These are phyloP conservation scores for Thinocorus orbignyianus DNA, from an alignment of 2,113 vertebrate species.

Conservation along the genomic window DNA sequence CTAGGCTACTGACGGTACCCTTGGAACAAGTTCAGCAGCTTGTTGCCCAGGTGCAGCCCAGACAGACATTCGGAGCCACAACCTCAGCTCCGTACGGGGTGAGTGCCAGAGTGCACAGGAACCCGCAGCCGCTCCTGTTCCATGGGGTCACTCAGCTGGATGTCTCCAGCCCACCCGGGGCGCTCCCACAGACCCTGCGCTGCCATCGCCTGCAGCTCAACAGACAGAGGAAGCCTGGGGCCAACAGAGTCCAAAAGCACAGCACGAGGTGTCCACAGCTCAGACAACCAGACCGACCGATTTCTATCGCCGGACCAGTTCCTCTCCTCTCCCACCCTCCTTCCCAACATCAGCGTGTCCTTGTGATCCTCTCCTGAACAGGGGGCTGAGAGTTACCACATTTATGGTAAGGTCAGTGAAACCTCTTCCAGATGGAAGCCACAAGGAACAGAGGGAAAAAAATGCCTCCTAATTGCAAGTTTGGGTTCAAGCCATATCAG, in stretches of 20 bases:
- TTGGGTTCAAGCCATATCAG: neutral
- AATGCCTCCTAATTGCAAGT: neutral
- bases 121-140: rapidly evolving
- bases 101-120: rapidly evolving
- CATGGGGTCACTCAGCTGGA: neutral
- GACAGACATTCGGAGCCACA: rapidly evolving
- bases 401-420: neutral
- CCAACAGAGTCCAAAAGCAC: neutral
- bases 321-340: neutral
- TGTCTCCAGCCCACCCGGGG: rapidly evolving
- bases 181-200: neutral
- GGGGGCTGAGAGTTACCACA: neutral
- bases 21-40: neutral
- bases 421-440: neutral
- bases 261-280: rapidly evolving
- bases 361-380: neutral
- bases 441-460: neutral
- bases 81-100: neutral
- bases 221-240: neutral
- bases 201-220: rapidly evolving
- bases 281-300: neutral
- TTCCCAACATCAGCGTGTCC: neutral
- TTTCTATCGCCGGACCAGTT: neutral
- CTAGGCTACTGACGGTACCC: neutral
- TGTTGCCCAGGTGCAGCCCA: neutral